Base-by-base conservation (phyloP, 2,797 vertebrate species). In the Gymnoscopelus microlampas region DNA sequence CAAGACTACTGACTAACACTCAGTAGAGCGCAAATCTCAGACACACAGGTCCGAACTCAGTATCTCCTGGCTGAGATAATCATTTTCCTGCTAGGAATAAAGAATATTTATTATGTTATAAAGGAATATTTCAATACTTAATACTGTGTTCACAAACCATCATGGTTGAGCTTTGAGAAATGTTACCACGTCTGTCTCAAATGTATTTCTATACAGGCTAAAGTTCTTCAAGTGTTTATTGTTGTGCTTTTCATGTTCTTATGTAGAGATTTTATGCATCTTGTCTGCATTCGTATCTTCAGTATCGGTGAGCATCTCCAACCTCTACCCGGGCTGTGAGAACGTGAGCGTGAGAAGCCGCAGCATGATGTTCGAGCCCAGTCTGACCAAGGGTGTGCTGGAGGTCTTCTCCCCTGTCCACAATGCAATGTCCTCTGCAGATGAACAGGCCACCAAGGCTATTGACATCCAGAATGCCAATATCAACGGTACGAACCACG, bases 281-380 rank as follows among this genome's bases (percentile, higher is more conserved):
- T 19, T 66, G 3, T 54, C 23, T 74, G 53, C 51, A 44, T 67
- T 39, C 56, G 53, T 81, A 29, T 81, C 12, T 68, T 60, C 60
- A 99, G 98, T 97, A 82, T 99, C 98, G 0, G 95, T 95, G 87
- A 99, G 98, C 81, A 99, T 97, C 86, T 95, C 94, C 7, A 98
- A 98, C 89, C 91, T 99, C 70, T 99, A 97, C 77, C 97, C 97
- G 0, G 98, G 97, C 78, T 99, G 98, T 60, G 98, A 99, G 91
- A 99, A 99, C 0, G 97, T 99, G 76, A 99, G 97, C 0, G 97
- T 99, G 57, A 92, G 97, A 70, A 99, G 97, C 72, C 96, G 97
- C 68, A 99, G 97, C 88, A 99, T 99, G 98, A 98, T 99, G 96
- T 99, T 99, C n/a, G 98, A 99, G 88, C 98, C 98, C 0, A 98